Conservation (phyloP, 2,888 invertebrate species). For the Anodontia alba region DNA sequence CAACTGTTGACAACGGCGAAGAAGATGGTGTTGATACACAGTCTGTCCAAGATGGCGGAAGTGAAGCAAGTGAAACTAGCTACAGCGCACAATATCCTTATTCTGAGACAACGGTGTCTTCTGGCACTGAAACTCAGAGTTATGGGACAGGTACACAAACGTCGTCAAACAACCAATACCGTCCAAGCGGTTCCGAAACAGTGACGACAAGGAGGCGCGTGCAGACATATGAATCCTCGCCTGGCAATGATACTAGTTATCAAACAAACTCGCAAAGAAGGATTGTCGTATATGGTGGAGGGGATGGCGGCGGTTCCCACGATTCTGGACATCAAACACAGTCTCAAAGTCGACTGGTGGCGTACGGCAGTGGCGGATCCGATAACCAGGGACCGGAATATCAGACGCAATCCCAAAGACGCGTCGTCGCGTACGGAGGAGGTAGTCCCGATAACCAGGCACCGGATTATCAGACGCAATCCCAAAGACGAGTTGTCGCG, state of each 20-base stretch:
- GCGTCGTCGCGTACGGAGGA: not conserved
- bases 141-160: not conserved
- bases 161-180: not conserved
- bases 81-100: conserved; percentile 47
- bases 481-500: not conserved
- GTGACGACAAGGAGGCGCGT: not conserved
- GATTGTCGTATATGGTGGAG: not conserved
- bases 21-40: not conserved
- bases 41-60: not conserved
- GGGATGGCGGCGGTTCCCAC: not conserved
- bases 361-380: not conserved
- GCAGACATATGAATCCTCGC: not conserved
- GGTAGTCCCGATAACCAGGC: not conserved
- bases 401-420: not conserved
- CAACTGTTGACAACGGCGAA: conserved; percentile 34
- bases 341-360: not conserved
- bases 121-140: not conserved
- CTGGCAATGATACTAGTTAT: not conserved
- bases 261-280: not conserved
- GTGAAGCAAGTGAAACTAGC: not conserved
- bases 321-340: conserved; percentile 6
- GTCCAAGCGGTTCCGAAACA: not conserved
- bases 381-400: not conserved
- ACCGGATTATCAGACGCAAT: not conserved
- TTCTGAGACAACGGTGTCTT: conserved; percentile 11